Conservation (phyloP, 2,888 invertebrate genomes). For the Lithosia quadra region DNA sequence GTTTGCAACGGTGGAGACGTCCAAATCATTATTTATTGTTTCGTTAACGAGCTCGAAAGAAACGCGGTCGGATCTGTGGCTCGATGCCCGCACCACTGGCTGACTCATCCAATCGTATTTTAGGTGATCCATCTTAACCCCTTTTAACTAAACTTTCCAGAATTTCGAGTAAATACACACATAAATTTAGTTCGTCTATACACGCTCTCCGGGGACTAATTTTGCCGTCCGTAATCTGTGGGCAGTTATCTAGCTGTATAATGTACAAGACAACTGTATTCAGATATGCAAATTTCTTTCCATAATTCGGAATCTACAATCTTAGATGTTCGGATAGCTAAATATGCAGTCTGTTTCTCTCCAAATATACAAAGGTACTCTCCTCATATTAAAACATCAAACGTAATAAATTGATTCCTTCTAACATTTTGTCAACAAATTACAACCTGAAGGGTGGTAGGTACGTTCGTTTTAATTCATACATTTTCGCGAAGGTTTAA, state of each 20-base stretch:
- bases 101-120: conserved; percentile 64
- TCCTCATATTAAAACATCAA: conserved; percentile 12
- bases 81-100: conserved; percentile 57
- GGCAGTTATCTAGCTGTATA: conserved; percentile 11
- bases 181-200: conserved; percentile 22
- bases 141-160: conserved; percentile 36
- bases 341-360: not conserved
- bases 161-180: conserved; percentile 17
- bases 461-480: conserved; percentile 5
- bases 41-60: conserved; percentile 80
- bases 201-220: not conserved
- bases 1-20: conserved; percentile 71
- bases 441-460: not conserved
- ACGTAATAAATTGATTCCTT: conserved; percentile 4
- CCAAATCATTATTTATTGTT: conserved; percentile 84
- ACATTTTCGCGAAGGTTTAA: conserved; percentile 10
- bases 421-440: conserved; percentile 10
- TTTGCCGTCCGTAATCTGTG: not conserved
- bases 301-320: conserved; percentile 23
- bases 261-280: conserved; percentile 23
- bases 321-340: conserved; percentile 3
- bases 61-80: conserved; percentile 68
- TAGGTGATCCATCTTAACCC: conserved; percentile 55
- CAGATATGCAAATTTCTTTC: conserved; percentile 29
- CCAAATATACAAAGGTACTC: conserved; percentile 6